Base-by-base conservation (phyloP, 1,140 invertebrate genomes). In the Bombus difficillimus region DNA sequence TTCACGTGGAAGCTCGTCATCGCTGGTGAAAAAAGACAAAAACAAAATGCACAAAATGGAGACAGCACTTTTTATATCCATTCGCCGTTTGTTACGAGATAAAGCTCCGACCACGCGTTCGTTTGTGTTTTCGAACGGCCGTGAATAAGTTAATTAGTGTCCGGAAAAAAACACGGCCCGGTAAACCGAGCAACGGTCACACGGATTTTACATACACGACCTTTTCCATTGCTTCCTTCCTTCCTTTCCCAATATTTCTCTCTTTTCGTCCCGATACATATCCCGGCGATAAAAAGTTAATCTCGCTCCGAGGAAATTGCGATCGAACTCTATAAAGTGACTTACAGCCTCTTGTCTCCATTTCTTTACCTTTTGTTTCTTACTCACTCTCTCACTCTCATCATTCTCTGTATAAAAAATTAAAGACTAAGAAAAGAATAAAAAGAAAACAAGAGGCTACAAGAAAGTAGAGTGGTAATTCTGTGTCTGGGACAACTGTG, bases 131-230 rank as follows among this genome's bases (percentile, higher is more conserved):
- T 39, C 84, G 84, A 68, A 43, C n/a, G 34, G 41, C 25, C 69
- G 43, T 59, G 62, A 81, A 85, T 85, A 85, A 85, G 84, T 86
- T 82, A 86, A 81, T 75, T 82, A 82, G 28, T 59, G 66, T 34
- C 15, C 18, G 57, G 39, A 32, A 9, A 57, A 59, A 84, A 71
- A 64, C 43, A 78, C 53, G 76, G 28, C 5, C 57, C 25, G 25
- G n/a, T 62, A 72, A 72, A 72, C 53, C 76, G 72, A 83, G 47
- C 1, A n/a, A n/a, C 8, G 32, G 64, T 22, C 39, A 41, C 43
- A 10, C 34, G 43, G 75, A 72, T 80, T 85, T 80, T 73, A 85
- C 53, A 75, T n/a, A 37, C 59, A 66, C 59, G 15, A 34, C 28
- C 13, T n/a, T 80, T 25, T 37, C 34, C 74, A 15, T n/a, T 39